Conservation (phyloP, 2,888 invertebrate genomes). For the Archaeoteleia sp. region DNA sequence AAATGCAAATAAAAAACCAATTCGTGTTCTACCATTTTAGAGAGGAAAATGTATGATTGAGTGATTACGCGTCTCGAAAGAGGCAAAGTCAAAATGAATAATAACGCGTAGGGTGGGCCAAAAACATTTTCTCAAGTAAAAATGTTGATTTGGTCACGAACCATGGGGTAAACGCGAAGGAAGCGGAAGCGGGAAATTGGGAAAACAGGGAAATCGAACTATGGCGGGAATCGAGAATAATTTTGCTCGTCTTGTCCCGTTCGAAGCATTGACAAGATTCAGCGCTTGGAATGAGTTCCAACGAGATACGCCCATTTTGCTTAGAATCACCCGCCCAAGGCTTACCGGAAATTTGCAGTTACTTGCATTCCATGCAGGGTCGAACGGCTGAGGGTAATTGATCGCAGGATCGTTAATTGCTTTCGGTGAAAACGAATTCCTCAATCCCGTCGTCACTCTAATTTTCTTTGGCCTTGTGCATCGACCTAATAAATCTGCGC, state of each 20-base stretch:
- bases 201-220: conserved; percentile 29
- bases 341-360: conserved; percentile 71
- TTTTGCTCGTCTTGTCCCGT: conserved; percentile 21
- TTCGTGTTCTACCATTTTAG: no score
- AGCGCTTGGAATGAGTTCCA: conserved; percentile 40
- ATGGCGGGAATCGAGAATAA: conserved; percentile 4
- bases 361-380: conserved; percentile 67
- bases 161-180: neutral
- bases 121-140: no score
- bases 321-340: conserved; percentile 50
- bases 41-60: no score
- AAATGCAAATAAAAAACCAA: no score
- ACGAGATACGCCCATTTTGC: conserved; percentile 56
- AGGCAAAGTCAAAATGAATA: no score
- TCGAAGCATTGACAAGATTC: conserved; percentile 43
- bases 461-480: conserved; percentile 24
- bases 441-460: conserved; percentile 22
- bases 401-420: conserved; percentile 49
- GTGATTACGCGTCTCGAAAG: no score
- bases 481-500: conserved; percentile 19
- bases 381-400: conserved; percentile 54
- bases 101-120: no score
- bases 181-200: conserved; percentile 32
- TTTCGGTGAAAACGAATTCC: conserved; percentile 46
- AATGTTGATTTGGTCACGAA: no score